phyloP scores from a whole-genome alignment of 2,797 vertebrate genomes.

The Sebastiscus tertius region DNA sequence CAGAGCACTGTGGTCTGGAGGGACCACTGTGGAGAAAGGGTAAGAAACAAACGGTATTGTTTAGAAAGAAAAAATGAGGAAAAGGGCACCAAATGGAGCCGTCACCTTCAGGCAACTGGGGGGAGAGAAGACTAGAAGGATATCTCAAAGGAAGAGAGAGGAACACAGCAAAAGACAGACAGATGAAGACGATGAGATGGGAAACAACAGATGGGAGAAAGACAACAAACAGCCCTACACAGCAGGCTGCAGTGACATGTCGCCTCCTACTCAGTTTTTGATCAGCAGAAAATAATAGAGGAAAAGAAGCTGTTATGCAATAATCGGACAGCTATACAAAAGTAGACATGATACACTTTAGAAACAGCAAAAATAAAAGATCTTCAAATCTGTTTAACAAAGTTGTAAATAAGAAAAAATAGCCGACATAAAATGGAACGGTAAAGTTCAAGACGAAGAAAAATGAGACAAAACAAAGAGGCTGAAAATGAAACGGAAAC shows the following conservation, averaged over 20 bases:
- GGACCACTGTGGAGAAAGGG: neutral
- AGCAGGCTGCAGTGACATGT: constrained; percentile 22
- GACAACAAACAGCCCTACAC: constrained; percentile 12
- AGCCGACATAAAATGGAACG: neutral
- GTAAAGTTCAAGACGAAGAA: constrained; percentile 9
- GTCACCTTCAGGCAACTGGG: constrained; percentile 1
- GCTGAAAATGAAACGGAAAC: constrained; percentile 33
- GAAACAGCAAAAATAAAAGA: neutral
- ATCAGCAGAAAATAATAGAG: constrained; percentile 13
- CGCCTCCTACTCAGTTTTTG: constrained; percentile 21
- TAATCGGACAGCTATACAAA: neutral
- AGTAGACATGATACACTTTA: neutral
- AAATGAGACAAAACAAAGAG: constrained; percentile 10
- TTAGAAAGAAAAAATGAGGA: constrained; percentile 10
- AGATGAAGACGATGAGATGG: constrained; percentile 20
- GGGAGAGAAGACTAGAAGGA: neutral
- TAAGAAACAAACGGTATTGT: neutral
- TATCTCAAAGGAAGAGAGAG: constrained; percentile 21
- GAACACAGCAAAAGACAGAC: constrained; percentile 20
- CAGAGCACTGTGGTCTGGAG: neutral
- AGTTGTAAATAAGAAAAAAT: neutral
- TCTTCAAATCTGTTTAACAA: neutral
- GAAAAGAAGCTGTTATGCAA: neutral
- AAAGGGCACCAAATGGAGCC: neutral
- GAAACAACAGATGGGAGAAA: constrained; percentile 40